Evolutionary conservation across 2,797 vertebrate genomes (phyloP), one percentile per base, ranked within the genome.

Genomic region (Sphaeramia orbicularis): DNA sequence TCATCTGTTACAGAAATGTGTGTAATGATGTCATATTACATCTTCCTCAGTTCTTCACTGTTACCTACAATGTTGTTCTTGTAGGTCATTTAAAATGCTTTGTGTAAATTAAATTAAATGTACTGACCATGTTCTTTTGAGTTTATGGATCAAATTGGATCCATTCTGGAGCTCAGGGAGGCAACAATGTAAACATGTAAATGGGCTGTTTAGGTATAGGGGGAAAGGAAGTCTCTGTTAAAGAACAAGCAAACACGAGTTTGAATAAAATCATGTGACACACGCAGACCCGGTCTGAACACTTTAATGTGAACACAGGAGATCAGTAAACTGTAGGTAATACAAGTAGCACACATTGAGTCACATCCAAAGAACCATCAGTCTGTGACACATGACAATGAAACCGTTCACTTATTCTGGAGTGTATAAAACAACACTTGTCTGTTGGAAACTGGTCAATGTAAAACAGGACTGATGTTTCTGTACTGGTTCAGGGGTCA

Each of bases 271-370:
- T 56, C n/a, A 10, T 24, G 16, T 15, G 10, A 73, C 30, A 64
- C 49, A 4, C 1, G 1, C 4, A 44, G 9, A 10, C 89, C 68
- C 76, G 86, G 80, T 91, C 83, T 85, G 78, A 93, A 92, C 86
- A 93, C 84, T 94, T 94, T 93, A 94, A 86, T 95, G 83, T 90
- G 80, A 90, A 91, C 86, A 91, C 78, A 89, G 83, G 74, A 89
- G 69, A 86, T 86, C 86, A 87, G 84, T 87, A 81, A 91, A 92
- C 85, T 90, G 88, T 68, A 77, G 75, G 69, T 81, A 84, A 80
- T 63, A 89, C 84, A 88, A 71, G 78, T 69, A 78, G 81, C 80
- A 75, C 71, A 90, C 65, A 81, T 44, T 11, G 68, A 81, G 66
- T 80, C 72, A 65, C 84, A 80, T 72, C 55, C 70, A 67, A 68